phyloP scores from a whole-genome alignment of 2,797 vertebrate genomes.

The Orientallactaga sibirica region DNA sequence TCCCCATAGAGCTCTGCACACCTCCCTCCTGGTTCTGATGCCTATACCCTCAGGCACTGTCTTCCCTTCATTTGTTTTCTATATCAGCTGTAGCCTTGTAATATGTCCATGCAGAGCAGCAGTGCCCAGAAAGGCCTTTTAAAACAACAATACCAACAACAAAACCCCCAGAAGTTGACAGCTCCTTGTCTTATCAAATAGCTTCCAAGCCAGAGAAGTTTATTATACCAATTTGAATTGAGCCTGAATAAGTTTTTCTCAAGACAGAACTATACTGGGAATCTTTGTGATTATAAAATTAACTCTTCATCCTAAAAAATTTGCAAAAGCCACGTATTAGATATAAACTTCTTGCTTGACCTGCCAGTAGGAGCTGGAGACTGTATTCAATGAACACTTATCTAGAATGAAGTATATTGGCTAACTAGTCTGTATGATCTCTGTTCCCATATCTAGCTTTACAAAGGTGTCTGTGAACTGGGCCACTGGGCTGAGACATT shows the following conservation, averaged over 20 bases:
- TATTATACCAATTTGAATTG: conserved; percentile 61
- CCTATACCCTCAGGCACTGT: conserved; percentile 53
- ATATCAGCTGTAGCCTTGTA: conserved; percentile 35
- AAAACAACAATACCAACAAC: conserved; percentile 10
- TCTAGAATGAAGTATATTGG: conserved; percentile 20
- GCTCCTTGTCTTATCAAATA: conserved; percentile 39
- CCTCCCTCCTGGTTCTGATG: conserved; percentile 22
- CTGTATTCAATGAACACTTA: conserved; percentile 21
- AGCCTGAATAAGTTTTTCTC: conserved; percentile 24
- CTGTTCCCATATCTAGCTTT: conserved; percentile 81
- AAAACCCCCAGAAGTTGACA: not conserved
- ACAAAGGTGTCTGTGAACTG: conserved; percentile 86
- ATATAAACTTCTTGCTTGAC: conserved; percentile 3
- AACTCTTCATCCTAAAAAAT: conserved; percentile 45
- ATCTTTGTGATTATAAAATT: conserved; percentile 55
- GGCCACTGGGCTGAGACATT: conserved; percentile 86
- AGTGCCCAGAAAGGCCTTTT: not conserved
- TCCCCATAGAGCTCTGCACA: conserved; percentile 57
- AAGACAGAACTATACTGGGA: conserved; percentile 46
- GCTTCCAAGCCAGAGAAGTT: conserved; percentile 35
- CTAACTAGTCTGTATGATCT: conserved; percentile 59
- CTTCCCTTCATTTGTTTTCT: conserved; percentile 55
- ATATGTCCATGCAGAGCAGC: not conserved
- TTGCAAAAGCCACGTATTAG: conserved; percentile 38
- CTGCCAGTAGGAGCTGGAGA: not conserved